Base-by-base conservation (phyloP, 2,113 vertebrate species). In the Sakesphorus luctuosus region DNA sequence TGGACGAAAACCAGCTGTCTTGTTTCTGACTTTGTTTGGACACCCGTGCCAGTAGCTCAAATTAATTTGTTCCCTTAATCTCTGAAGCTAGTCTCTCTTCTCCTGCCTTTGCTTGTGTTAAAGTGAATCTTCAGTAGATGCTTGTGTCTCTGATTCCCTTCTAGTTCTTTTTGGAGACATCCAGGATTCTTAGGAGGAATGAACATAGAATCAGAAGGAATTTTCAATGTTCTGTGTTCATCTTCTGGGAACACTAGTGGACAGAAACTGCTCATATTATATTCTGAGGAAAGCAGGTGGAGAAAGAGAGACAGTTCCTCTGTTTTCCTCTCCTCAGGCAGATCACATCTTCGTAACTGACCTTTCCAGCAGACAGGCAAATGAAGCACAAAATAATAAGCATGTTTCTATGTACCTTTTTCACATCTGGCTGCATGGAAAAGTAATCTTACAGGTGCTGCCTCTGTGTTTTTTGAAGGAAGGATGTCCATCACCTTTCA, bases 401-500 rank as follows among this genome's bases (percentile, higher is more conserved):
- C 7, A 7, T 31, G 2, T 17, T 59, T 61, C 59, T 40, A 2
- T 35, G 19, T 17, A 46, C 4, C 0, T 63, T 74, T 50, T 47
- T 75, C 10, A 15, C 13, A 44, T 65, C 19, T 91, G 20, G 3
- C 19, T 68, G 4, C 8, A 7, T 20, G 18, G 15, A 55, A 86
- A 53, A 74, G 4, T 4, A 67, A 11, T 18, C 8, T 13, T 31
- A 31, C 8, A 74, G 18, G 4, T 55, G 40, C 23, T 68, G 28
- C 8, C 16, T 35, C 10, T 31, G 20, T 40, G 13, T 7, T 43
- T 9, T 17, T 29, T 78, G 5, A 5, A 14, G 49, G 26, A 62
- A 56, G 6, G 10, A n/a, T 44, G 3, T 3, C 53, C 5, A 25
- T 43, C 24, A 26, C 3, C 3, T 36, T 53, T 35, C 1, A 2